Percentiles rank a stretch among this genome's conserved stretches.
Evolutionary conservation across 1,140 invertebrate genomes (phyloP).

Genomic region (Ceratina australensis): DNA sequence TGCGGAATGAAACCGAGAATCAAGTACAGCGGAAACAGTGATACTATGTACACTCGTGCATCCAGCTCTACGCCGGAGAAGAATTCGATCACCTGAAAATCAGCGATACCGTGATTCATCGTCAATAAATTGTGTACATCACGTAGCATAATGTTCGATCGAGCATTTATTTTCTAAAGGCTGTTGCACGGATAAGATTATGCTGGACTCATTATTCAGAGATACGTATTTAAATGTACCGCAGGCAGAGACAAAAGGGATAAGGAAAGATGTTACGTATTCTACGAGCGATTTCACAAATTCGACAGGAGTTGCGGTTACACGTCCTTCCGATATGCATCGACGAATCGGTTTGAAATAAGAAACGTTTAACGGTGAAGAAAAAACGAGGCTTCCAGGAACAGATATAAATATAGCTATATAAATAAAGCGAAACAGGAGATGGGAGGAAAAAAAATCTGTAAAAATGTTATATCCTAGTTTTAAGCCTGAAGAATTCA

Average conservation of each 20-base stretch:
- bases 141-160: neutral
- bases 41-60: slow-evolving; percentile 61
- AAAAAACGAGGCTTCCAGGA: neutral
- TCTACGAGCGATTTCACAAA: slow-evolving; percentile 5
- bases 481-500: too few species aligned
- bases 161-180: neutral
- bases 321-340: slow-evolving; percentile 18
- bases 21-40: slow-evolving; percentile 75
- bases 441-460: too few species aligned
- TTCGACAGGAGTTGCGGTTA: neutral
- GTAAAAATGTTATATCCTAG: too few species aligned
- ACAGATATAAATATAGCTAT: neutral
- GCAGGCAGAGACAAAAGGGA: neutral
- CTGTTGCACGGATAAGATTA: neutral
- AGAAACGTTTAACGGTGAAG: neutral
- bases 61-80: slow-evolving; percentile 37
- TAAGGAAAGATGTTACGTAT: neutral
- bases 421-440: too few species aligned
- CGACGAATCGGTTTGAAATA: slow-evolving; percentile 9
- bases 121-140: neutral
- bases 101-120: neutral
- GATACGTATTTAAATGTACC: neutral
- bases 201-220: neutral
- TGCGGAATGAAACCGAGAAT: slow-evolving; percentile 77
- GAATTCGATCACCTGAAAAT: slow-evolving; percentile 67